Percentiles rank a stretch among this genome's conserved stretches.
These are phyloP conservation scores for Atherinomorus stipes DNA, from an alignment of 2,113 vertebrate species.

Conservation along the genomic window DNA sequence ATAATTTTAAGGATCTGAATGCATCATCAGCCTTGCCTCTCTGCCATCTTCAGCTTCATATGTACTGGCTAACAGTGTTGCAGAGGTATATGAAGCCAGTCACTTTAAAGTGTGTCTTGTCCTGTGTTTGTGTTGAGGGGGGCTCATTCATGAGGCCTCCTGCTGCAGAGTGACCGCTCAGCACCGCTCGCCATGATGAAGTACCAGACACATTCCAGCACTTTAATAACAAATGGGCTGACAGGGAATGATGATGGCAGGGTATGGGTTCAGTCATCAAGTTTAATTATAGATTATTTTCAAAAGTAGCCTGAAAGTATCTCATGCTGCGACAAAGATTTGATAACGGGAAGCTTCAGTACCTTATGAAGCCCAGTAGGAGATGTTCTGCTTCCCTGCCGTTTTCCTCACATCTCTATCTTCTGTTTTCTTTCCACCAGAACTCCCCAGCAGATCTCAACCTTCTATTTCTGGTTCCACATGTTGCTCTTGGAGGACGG, in stretches of 20 bases:
- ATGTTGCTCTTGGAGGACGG: conserved; percentile 66
- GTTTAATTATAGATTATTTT: conserved; percentile 49
- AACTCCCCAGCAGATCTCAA: conserved; percentile 43
- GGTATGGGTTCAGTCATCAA: conserved; percentile 60
- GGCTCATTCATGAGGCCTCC: conserved; percentile 74
- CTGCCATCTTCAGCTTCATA: neutral
- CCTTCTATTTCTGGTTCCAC: conserved; percentile 62
- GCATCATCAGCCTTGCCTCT: conserved; percentile 1
- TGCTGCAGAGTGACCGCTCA: conserved; percentile 77
- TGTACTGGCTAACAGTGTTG: neutral
- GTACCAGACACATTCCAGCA: conserved; percentile 81
- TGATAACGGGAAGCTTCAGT: conserved; percentile 7
- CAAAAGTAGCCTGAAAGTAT: conserved; percentile 18
- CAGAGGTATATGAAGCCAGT: no score
- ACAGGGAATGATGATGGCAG: conserved; percentile 68
- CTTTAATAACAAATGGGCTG: conserved; percentile 84
- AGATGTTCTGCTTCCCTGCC: conserved; percentile 10
- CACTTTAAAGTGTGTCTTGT: neutral
- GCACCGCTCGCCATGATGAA: conserved; percentile 78
- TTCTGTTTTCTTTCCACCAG: conserved; percentile 62
- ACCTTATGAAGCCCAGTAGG: neutral
- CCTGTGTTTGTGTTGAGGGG: conserved; percentile 10
- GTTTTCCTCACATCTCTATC: conserved; percentile 34
- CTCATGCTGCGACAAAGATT: conserved; percentile 9
- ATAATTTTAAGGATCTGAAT: no score